phyloP scores from a whole-genome alignment of 2,113 vertebrate genomes.

The Octodon degus region DNA sequence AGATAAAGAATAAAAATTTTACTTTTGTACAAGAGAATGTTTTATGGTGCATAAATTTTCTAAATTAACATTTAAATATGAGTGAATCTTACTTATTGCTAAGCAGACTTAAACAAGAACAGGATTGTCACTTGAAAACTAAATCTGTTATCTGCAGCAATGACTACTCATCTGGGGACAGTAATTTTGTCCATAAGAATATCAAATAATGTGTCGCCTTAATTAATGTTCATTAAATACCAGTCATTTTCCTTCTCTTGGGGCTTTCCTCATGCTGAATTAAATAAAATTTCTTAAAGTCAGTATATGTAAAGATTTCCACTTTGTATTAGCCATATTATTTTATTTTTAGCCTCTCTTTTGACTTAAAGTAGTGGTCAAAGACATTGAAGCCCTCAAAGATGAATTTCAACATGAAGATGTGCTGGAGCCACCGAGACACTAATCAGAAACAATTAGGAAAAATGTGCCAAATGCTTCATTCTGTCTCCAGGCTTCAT shows the following conservation, averaged over 20 bases:
- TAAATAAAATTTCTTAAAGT: constrained; percentile 85
- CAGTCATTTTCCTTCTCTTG: constrained; percentile 75
- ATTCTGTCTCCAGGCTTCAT: constrained; percentile 83
- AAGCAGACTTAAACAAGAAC: constrained; percentile 69
- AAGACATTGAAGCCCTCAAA: constrained; percentile 83
- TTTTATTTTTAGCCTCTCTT: constrained; percentile 83
- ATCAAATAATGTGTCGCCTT: constrained; percentile 75
- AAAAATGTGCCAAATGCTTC: constrained; percentile 87
- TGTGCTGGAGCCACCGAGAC: constrained; percentile 85
- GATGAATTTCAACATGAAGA: constrained; percentile 86
- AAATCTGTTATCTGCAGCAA: constrained; percentile 12
- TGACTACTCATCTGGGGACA: constrained; percentile 75
- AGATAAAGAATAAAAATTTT: constrained; percentile 71
- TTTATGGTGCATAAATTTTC: not conserved
- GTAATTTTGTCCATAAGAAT: constrained; percentile 76
- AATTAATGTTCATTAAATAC: constrained; percentile 79
- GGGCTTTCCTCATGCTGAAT: constrained; percentile 82
- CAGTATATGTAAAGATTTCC: constrained; percentile 78
- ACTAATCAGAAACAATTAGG: constrained; percentile 92
- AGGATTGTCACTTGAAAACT: constrained; percentile 40
- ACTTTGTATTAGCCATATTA: constrained; percentile 79
- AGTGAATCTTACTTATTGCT: constrained; percentile 32
- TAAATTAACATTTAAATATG: constrained; percentile 37
- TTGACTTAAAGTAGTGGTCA: constrained; percentile 86
- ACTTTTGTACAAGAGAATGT: constrained; percentile 72